Conservation (phyloP, 2,113 vertebrate species). For the Miniopterus natalensis region DNA sequence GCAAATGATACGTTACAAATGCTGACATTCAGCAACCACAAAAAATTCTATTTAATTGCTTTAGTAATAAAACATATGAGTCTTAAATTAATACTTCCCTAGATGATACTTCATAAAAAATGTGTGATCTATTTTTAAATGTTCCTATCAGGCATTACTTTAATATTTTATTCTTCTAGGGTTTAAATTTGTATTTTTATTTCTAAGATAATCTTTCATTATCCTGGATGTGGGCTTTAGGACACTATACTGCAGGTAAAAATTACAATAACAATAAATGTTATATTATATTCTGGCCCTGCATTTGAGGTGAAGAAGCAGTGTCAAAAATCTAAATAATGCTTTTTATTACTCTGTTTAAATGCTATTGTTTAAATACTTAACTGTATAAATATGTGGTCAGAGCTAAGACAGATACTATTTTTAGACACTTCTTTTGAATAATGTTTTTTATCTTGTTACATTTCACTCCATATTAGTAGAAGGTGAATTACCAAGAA, state of each 20-base stretch:
- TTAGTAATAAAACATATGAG: constrained; percentile 40
- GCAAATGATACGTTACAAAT: constrained; percentile 8
- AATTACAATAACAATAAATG: constrained; percentile 1
- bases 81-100: neutral
- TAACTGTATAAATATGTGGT: constrained; percentile 38
- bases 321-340: constrained; percentile 55
- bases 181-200: constrained; percentile 45
- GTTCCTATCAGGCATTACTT: neutral
- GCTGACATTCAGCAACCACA: constrained; percentile 2
- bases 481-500: constrained; percentile 57
- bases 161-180: neutral
- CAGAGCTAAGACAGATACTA: constrained; percentile 33
- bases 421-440: constrained; percentile 47
- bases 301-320: constrained; percentile 42
- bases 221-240: neutral
- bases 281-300: neutral
- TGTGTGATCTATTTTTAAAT: neutral
- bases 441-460: constrained; percentile 48
- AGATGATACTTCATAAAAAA: neutral
- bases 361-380: constrained; percentile 60
- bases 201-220: neutral
- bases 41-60: constrained; percentile 43
- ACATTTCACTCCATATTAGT: neutral
- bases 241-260: neutral
- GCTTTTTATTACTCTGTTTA: constrained; percentile 66